These are phyloP conservation scores for Calonectris borealis DNA, from an alignment of 2,113 vertebrate genomes.

Conservation along the genomic window DNA sequence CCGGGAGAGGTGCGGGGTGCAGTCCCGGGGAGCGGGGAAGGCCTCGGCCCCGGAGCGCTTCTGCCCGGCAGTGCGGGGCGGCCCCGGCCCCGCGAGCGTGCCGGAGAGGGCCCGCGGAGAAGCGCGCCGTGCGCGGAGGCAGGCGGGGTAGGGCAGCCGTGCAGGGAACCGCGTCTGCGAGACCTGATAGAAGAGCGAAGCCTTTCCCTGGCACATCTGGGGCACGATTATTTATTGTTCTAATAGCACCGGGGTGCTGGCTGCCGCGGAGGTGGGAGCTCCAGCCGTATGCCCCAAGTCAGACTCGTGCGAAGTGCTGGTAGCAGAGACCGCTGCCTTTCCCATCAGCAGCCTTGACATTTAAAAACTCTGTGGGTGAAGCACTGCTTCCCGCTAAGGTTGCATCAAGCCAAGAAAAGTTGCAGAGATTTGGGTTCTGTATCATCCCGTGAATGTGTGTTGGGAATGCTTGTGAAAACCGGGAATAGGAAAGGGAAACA, in stretches of 20 bases:
- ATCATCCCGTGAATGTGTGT: not conserved
- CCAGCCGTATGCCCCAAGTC: not conserved
- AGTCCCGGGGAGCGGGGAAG: not conserved
- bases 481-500: not conserved
- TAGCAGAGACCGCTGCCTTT: not conserved
- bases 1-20: not conserved
- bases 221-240: not conserved
- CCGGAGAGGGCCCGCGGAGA: not conserved
- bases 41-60: not conserved
- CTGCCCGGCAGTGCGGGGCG: not conserved
- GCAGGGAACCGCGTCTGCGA: not conserved
- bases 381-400: not conserved
- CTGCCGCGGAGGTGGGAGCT: not conserved
- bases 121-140: not conserved
- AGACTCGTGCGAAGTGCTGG: not conserved
- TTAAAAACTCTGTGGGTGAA: not conserved
- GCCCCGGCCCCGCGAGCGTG: not conserved
- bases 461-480: not conserved
- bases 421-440: not conserved
- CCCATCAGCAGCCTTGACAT: not conserved
- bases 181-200: not conserved
- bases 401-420: not conserved
- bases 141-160: not conserved
- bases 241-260: not conserved
- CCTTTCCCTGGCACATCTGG: not conserved